phyloP scores from a whole-genome alignment of 2,113 vertebrate species.

The Raphicerus campestris region DNA sequence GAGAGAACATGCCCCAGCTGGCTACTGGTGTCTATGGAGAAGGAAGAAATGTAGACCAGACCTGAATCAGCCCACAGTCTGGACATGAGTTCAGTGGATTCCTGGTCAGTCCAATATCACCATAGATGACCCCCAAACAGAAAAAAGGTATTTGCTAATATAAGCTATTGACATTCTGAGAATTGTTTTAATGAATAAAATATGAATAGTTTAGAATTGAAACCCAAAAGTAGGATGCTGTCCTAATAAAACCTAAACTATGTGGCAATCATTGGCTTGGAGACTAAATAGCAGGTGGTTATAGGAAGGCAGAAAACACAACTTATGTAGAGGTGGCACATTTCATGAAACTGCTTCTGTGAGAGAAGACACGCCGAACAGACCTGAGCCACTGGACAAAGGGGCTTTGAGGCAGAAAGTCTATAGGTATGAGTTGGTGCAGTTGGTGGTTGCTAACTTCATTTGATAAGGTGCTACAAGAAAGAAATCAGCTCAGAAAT shows the following conservation, averaged over 20 bases:
- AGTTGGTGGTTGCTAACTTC: background rate
- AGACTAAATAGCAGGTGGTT: background rate
- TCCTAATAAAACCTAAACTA: background rate
- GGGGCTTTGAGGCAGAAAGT: background rate
- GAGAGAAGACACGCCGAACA: background rate
- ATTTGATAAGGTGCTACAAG: background rate
- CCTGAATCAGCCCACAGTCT: background rate
- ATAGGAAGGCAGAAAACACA: background rate
- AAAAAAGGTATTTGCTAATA: background rate
- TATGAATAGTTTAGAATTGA: background rate
- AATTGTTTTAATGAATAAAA: background rate
- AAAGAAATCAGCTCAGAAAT: background rate
- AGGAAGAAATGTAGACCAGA: background rate
- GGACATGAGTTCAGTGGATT: background rate
- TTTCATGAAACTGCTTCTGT: background rate
- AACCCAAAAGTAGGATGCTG: background rate
- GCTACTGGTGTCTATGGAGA: background rate
- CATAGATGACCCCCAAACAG: background rate
- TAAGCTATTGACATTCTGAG: background rate
- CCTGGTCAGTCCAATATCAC: background rate
- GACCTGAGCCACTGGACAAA: background rate
- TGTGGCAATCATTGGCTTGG: background rate
- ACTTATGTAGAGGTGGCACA: background rate
- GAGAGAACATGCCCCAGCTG: background rate
- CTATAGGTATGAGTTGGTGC: background rate